Conservation (phyloP, 2,888 invertebrate species). For the Drosophila ezoana region DNA sequence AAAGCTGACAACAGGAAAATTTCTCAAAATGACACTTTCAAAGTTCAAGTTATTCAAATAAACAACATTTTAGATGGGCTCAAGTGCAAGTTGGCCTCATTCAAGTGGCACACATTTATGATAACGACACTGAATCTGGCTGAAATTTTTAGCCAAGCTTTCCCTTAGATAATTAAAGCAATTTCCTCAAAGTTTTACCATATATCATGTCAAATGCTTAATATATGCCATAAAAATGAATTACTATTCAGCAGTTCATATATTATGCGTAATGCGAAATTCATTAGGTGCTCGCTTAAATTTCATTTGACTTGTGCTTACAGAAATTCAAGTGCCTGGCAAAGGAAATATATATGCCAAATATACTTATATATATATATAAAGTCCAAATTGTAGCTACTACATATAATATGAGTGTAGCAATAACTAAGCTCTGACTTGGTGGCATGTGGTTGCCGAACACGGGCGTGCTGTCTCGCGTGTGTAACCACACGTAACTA, state of each 20-base stretch:
- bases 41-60: background rate
- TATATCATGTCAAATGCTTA: background rate
- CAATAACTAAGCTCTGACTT: slow-evolving; percentile 60
- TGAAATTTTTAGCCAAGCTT: background rate
- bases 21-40: background rate
- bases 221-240: slow-evolving; percentile 17
- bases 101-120: background rate
- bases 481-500: slow-evolving; percentile 67
- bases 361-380: slow-evolving; percentile 4
- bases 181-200: slow-evolving; percentile 7
- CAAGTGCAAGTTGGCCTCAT: background rate
- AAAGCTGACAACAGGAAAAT: slow-evolving; percentile 23
- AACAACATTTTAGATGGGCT: background rate
- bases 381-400: slow-evolving; percentile 36
- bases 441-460: slow-evolving; percentile 30
- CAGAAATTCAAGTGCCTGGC: slow-evolving; percentile 52
- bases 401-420: slow-evolving; percentile 46
- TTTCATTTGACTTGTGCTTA: slow-evolving; percentile 51
- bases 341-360: slow-evolving; percentile 34
- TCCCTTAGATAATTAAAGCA: slow-evolving; percentile 3
- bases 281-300: slow-evolving; percentile 54
- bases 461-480: slow-evolving; percentile 47
- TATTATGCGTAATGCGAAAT: slow-evolving; percentile 30
- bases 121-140: background rate
- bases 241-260: slow-evolving; percentile 16